Evolutionary conservation across 2,888 invertebrate genomes (phyloP), one percentile per base, ranked within the genome.

Genomic region (Clostera curtula): DNA sequence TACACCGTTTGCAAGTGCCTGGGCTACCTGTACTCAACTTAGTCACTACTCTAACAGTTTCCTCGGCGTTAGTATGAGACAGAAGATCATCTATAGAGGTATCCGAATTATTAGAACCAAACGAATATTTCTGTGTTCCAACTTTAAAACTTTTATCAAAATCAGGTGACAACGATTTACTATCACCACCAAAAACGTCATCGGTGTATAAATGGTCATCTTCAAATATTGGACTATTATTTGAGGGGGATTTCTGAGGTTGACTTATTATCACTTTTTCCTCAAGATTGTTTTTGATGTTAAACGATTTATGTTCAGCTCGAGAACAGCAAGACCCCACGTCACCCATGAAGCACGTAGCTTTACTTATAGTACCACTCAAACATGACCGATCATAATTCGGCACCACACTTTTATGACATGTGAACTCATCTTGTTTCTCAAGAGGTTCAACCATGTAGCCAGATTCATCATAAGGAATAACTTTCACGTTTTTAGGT

Each of bases 81-180:
- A 88, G 51, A 29, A 88, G 76, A 53, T 88, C 88, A 49, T 88
- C 88, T 23, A 87, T 85, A 3, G 88, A 88, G 0, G 88, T 88
- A 49, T 88, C 88, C 1, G 88, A 88, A 57, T 88, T 88, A 44
- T 88, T 88, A 0, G 88, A 88, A 0, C 88, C 87, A 27, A 70
- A 79, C 0, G 85, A 85, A 57, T 76, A 72, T 43, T 85, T 85
- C 15, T 77, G 76, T 3, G 66, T 63, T 14, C 75, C 69, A 16
- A 71, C 46, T 34, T 76, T 76, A 8, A 73, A 69, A 0, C 72
- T 70, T 52, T 73, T 84, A 34, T 84, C 85, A 34, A 85, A 85
- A 49, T 88, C 88, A 3, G 88, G 86, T 0, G 88, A 88, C 2
- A 86, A 49, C 19, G 87, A 86, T 29, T 88, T 88, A 17, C 86